Evolutionary conservation across 2,888 invertebrate species (phyloP).

Genomic region (Muscina levida): DNA sequence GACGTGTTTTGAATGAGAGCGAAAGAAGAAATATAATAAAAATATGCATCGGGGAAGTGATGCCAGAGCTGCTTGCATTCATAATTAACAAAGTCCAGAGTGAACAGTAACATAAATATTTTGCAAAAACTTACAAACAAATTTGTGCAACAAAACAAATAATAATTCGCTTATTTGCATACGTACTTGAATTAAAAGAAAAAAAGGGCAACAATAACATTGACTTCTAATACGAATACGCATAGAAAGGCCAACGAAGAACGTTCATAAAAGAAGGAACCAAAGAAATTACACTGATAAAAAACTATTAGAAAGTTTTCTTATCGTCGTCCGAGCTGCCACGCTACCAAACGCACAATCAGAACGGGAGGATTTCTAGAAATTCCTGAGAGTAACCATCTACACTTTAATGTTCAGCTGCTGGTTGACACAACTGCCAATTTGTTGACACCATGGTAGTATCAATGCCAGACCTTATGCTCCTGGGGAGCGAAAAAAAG

Average conservation of each 20-base stretch:
- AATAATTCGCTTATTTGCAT: conserved; percentile 32
- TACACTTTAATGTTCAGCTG: conserved; percentile 40
- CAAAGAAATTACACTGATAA: conserved; percentile 43
- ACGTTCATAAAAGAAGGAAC: conserved; percentile 30
- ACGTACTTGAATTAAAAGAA: background rate
- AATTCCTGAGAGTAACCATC: background rate
- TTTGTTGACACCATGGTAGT: conserved; percentile 70
- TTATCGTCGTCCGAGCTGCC: conserved; percentile 39
- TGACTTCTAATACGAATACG: conserved; percentile 1
- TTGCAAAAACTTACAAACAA: conserved; percentile 2
- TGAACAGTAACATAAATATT: conserved; percentile 30
- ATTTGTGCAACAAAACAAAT: conserved; percentile 35
- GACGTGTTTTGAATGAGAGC: conserved; percentile 58
- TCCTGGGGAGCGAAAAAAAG: conserved; percentile 81
- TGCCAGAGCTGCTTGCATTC: conserved; percentile 41
- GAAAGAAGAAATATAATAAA: conserved; percentile 42
- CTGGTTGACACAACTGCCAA: conserved; percentile 13
- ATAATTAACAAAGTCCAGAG: conserved; percentile 38
- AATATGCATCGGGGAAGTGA: conserved; percentile 34
- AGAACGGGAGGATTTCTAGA: conserved; percentile 24
- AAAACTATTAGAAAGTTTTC: conserved; percentile 47
- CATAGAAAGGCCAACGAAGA: background rate
- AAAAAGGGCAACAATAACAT: background rate
- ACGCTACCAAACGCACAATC: conserved; percentile 60
- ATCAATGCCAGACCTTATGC: conserved; percentile 73